phyloP scores from a whole-genome alignment of 2,797 vertebrate species.

The Micrastur ruficollis region DNA sequence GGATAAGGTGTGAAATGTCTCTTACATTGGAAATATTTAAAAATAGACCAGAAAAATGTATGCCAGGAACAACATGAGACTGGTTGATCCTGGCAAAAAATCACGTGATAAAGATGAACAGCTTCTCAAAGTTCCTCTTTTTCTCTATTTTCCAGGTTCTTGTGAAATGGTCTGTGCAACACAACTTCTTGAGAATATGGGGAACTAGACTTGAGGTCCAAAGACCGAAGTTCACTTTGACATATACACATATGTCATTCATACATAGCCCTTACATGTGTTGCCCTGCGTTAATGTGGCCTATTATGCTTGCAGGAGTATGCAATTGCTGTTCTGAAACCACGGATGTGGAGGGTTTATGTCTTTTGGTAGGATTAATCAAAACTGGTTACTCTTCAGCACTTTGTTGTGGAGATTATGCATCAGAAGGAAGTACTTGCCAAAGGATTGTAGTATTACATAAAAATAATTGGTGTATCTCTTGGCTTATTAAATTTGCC shows the following conservation, averaged over 20 bases:
- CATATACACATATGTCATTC: rapidly evolving
- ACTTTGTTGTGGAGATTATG: slow-evolving; percentile 29
- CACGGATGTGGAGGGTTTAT: rapidly evolving
- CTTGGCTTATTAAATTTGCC: slow-evolving; percentile 43
- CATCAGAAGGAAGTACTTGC: slow-evolving; percentile 33
- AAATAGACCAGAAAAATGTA: not conserved
- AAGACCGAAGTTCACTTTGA: not conserved
- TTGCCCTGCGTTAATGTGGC: not conserved
- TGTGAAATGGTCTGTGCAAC: rapidly evolving
- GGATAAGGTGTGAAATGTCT: not conserved
- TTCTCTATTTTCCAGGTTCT: not conserved
- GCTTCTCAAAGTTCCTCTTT: not conserved
- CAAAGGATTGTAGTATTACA: slow-evolving; percentile 52
- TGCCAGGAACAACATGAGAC: not conserved
- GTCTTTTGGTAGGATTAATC: not conserved
- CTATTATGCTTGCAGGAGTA: not conserved
- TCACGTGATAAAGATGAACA: rapidly evolving
- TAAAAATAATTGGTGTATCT: slow-evolving; percentile 49
- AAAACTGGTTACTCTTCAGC: slow-evolving; percentile 25
- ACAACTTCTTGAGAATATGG: not conserved
- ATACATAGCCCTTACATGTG: rapidly evolving
- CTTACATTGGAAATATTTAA: not conserved
- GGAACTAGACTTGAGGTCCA: not conserved
- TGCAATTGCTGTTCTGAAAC: not conserved
- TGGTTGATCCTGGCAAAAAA: not conserved